These are phyloP conservation scores for Polypedilum pembai DNA, from an alignment of 1,140 invertebrate species.

Conservation along the genomic window DNA sequence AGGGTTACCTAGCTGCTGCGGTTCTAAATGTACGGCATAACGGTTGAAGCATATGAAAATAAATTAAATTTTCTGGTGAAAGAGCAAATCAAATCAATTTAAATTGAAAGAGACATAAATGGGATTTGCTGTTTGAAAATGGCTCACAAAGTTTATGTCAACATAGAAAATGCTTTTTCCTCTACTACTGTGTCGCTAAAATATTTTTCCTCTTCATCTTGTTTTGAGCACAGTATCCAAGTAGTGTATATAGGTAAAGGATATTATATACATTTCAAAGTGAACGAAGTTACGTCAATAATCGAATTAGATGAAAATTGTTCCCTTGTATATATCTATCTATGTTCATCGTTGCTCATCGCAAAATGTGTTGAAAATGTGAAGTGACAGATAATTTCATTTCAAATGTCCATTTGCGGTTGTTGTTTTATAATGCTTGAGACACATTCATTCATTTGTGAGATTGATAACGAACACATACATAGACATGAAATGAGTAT, in stretches of 20 bases:
- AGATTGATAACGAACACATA: not conserved
- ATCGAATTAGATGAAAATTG: not conserved
- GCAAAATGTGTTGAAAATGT: constrained; percentile 18
- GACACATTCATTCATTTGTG: not conserved
- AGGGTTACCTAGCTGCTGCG: not conserved
- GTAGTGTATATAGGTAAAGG: not conserved
- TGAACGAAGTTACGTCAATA: constrained; percentile 17
- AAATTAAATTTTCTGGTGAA: constrained; percentile 14
- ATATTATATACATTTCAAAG: not conserved
- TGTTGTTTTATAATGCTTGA: constrained; percentile 13
- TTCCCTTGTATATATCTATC: not conserved
- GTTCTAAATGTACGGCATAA: not conserved
- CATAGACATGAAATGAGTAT: no score
- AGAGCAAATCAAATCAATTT: constrained; percentile 14
- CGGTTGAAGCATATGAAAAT: constrained; percentile 17
- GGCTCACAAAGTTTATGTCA: constrained; percentile 11
- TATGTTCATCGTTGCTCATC: not conserved
- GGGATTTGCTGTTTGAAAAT: constrained; percentile 12
- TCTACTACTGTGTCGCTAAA: not conserved
- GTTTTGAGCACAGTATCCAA: not conserved
- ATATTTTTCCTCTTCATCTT: not conserved
- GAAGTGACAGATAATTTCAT: constrained; percentile 18
- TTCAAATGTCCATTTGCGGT: constrained; percentile 9
- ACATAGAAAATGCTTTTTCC: not conserved
- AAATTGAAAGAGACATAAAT: constrained; percentile 19